Percentiles rank a stretch among this genome's conserved stretches.
Evolutionary conservation across 2,113 vertebrate genomes (phyloP).

Genomic region (Eolophus roseicapilla): DNA sequence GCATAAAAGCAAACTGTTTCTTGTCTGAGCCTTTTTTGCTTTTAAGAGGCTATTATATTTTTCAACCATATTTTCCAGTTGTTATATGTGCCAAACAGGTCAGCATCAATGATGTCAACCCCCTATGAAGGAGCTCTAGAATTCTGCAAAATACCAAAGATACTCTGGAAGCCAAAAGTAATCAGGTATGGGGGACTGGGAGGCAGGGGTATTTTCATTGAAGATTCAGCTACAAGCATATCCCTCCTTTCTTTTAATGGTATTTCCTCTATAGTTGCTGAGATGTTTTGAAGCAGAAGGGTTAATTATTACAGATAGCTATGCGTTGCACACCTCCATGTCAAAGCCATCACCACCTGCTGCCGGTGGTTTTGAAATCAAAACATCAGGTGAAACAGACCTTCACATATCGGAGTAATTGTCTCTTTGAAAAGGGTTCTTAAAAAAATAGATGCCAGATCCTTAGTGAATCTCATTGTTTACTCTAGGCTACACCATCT

Average conservation of each 20-base stretch:
- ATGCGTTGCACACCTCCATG: conserved; percentile 17
- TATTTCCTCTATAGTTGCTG: conserved; percentile 40
- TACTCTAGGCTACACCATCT: conserved; percentile 32
- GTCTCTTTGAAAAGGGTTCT: conserved; percentile 34
- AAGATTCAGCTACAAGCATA: neutral
- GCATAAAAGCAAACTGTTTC: neutral
- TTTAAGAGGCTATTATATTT: neutral
- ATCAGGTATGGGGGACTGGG: neutral
- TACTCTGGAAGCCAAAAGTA: conserved; percentile 17
- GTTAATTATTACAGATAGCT: conserved; percentile 50
- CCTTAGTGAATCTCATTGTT: conserved; percentile 21
- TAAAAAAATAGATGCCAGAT: conserved; percentile 42
- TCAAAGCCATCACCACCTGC: neutral
- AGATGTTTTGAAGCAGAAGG: conserved; percentile 49
- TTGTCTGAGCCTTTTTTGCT: neutral
- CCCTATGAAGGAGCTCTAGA: neutral
- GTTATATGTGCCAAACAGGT: neutral
- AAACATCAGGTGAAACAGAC: conserved; percentile 42
- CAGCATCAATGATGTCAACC: neutral
- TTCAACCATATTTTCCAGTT: neutral
- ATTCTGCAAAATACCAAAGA: conserved; percentile 13
- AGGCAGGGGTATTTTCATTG: conserved; percentile 13
- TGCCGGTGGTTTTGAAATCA: conserved; percentile 2
- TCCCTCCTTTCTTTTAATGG: conserved; percentile 31
- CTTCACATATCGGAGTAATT: conserved; percentile 37